Evolutionary conservation across 1,140 invertebrate species (phyloP).

Genomic region (Forficula auricularia): DNA sequence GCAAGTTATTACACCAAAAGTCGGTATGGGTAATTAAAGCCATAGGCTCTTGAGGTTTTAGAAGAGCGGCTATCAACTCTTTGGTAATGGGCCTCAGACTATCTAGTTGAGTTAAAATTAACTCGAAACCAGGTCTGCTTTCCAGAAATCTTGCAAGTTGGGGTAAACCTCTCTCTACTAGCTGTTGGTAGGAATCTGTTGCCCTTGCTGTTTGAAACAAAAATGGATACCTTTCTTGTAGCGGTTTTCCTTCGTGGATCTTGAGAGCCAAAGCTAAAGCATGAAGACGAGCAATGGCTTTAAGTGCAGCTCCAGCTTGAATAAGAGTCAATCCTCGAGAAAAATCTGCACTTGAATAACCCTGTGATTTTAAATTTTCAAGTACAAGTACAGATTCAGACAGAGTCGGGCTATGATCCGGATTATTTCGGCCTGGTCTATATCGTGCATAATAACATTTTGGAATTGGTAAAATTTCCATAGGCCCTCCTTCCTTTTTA

Average conservation of each 20-base stretch:
- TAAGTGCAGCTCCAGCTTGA: constrained; percentile 43
- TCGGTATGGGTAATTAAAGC: constrained; percentile 59
- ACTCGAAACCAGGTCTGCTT: constrained; percentile 36
- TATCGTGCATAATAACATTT: constrained; percentile 46
- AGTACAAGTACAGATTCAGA: constrained; percentile 45
- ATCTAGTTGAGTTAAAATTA: constrained; percentile 32
- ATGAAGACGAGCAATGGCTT: constrained; percentile 49
- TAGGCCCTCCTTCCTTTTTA: constrained; percentile 16
- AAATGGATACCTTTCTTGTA: constrained; percentile 51
- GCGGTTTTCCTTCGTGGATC: constrained; percentile 34
- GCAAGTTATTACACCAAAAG: constrained; percentile 66
- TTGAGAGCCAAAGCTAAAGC: constrained; percentile 47
- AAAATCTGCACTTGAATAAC: constrained; percentile 38
- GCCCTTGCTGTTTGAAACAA: constrained; percentile 55
- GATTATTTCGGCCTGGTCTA: constrained; percentile 15
- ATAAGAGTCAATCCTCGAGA: constrained; percentile 44
- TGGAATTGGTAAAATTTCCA: constrained; percentile 34
- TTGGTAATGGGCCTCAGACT: constrained; percentile 37
- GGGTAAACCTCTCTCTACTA: constrained; percentile 52
- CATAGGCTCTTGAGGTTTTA: constrained; percentile 44
- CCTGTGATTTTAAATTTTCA: constrained; percentile 35
- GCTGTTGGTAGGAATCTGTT: constrained; percentile 55
- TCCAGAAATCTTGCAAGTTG: constrained; percentile 34
- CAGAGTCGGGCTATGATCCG: constrained; percentile 30
- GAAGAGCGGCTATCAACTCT: constrained; percentile 40